A percentile compares a stretch with the other conserved stretches of the same genome.
Evolutionary conservation across 2,113 vertebrate genomes (phyloP).

Genomic region (Cettia cetti): DNA sequence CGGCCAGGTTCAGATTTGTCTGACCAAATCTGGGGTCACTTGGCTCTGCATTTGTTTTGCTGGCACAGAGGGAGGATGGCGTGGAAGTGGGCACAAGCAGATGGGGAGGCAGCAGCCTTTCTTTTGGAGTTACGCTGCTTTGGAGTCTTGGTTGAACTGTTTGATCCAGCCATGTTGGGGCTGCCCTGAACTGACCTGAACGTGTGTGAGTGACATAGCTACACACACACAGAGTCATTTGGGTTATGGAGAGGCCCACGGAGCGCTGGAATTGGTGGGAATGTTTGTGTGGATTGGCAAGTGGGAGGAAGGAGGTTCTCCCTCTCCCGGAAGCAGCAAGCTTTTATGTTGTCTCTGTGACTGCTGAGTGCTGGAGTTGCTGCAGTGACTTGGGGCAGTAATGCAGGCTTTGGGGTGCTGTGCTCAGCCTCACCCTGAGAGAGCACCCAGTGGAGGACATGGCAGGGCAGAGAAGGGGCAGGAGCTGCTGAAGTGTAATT

Average conservation of each 20-base stretch:
- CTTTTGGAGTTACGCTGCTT: background rate
- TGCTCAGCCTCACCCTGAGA: background rate
- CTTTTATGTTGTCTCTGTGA: background rate
- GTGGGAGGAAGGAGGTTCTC: background rate
- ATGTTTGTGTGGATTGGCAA: background rate
- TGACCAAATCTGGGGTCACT: fast-evolving
- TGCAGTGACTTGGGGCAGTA: background rate
- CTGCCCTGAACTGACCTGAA: background rate
- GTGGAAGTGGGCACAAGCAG: background rate
- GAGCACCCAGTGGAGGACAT: too few relatives aligned
- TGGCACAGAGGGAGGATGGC: background rate
- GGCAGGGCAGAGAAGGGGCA: background rate
- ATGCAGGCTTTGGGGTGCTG: background rate
- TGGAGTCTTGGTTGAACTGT: background rate
- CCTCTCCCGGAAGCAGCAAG: background rate
- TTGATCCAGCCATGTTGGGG: background rate
- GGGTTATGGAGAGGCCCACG: background rate
- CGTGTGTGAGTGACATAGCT: background rate
- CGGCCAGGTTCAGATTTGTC: background rate
- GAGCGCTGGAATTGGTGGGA: background rate
- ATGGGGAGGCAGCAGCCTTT: fast-evolving
- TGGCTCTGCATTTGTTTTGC: background rate
- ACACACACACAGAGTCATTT: background rate
- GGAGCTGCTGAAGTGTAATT: background rate
- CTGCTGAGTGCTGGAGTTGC: background rate